Conservation (phyloP, 1,140 invertebrate genomes). For the Drosophila hydei region DNA sequence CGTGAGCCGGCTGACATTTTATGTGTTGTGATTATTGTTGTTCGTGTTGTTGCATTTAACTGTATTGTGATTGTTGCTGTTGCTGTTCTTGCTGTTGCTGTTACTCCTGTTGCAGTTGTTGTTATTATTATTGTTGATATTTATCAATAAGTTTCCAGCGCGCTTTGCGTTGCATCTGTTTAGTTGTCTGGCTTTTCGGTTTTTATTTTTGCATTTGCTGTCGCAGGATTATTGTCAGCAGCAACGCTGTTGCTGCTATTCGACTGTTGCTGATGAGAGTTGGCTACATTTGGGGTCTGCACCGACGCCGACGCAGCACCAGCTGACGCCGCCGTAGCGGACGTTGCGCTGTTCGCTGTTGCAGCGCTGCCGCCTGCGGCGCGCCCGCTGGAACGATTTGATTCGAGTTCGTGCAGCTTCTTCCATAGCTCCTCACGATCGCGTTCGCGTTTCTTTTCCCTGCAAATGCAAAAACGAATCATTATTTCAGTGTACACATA, state of each 20-base stretch:
- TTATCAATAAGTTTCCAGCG: slow-evolving; percentile 53
- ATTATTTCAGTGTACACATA: slow-evolving; percentile 1
- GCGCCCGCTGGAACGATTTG: slow-evolving; percentile 82
- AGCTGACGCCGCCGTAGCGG: slow-evolving; percentile 38
- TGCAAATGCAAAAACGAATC: slow-evolving; percentile 82
- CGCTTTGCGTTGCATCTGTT: slow-evolving; percentile 56
- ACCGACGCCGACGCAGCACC: slow-evolving; percentile 39
- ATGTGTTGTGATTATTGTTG: slow-evolving; percentile 38
- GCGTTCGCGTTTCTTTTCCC: slow-evolving; percentile 97
- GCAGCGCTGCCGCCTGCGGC: slow-evolving; percentile 71
- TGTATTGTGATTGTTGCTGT: slow-evolving; percentile 4
- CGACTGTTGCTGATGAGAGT: slow-evolving; percentile 83
- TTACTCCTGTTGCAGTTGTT: slow-evolving; percentile 8
- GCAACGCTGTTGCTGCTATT: slow-evolving; percentile 77
- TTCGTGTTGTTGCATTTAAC: slow-evolving; percentile 40
- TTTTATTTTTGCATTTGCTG: slow-evolving; percentile 75
- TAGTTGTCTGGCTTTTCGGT: slow-evolving; percentile 66
- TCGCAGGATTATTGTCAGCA: slow-evolving; percentile 82
- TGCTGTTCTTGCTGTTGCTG: background rate
- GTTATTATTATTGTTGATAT: slow-evolving; percentile 15
- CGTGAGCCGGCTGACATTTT: slow-evolving; percentile 39
- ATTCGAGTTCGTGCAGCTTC: slow-evolving; percentile 92
- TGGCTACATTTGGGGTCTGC: slow-evolving; percentile 63
- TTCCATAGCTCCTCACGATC: slow-evolving; percentile 98
- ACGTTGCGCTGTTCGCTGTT: slow-evolving; percentile 59